Evolutionary conservation across 2,797 vertebrate species (phyloP).

Genomic region (Mormyrus proboscirostris): DNA sequence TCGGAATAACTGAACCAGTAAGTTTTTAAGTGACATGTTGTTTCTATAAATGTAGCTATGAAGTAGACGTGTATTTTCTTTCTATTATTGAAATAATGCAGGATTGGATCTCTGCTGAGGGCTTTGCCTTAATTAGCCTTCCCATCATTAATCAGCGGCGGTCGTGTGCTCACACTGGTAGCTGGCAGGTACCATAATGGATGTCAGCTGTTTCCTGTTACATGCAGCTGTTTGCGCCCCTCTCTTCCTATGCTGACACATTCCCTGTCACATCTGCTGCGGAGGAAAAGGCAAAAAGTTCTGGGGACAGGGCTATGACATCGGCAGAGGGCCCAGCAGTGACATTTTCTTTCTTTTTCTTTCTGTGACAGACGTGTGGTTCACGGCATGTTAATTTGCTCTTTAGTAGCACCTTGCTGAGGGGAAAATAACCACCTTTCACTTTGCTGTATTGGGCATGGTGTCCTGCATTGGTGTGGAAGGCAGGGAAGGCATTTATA

Average conservation of each 20-base stretch:
- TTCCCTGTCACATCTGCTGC: neutral
- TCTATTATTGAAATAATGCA: neutral
- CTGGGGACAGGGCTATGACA: neutral
- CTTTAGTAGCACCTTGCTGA: neutral
- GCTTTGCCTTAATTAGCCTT: neutral
- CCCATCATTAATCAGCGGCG: neutral
- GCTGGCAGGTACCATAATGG: constrained; percentile 2
- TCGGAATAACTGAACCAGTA: neutral
- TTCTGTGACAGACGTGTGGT: neutral
- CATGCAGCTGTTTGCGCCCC: neutral
- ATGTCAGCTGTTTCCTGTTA: neutral
- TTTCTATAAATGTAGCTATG: neutral
- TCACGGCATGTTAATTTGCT: neutral
- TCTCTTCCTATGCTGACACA: neutral
- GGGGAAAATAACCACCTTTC: neutral
- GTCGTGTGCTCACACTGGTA: neutral
- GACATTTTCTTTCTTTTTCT: neutral
- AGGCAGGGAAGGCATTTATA: neutral
- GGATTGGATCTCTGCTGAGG: neutral
- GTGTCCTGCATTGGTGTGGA: neutral
- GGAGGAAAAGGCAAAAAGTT: neutral
- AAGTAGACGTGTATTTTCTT: neutral
- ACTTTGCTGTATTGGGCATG: neutral
- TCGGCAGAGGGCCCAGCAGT: neutral
- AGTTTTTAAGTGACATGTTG: neutral